phyloP scores from a whole-genome alignment of 2,797 vertebrate species.

The Tinamus major region DNA sequence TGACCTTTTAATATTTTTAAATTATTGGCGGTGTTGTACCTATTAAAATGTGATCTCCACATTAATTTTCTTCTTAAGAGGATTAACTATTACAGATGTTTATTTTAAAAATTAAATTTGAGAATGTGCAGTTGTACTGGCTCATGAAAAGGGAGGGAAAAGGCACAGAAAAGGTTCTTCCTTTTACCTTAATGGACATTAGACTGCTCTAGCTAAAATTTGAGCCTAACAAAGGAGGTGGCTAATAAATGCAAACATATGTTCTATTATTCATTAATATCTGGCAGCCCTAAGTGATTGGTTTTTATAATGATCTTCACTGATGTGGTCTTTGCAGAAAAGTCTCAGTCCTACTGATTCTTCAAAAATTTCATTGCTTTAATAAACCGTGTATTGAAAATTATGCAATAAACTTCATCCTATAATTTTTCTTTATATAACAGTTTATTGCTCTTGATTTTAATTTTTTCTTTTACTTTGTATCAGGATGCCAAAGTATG shows the following conservation, averaged over 20 bases:
- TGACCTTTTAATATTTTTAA: neutral
- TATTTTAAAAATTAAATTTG: slow-evolving; percentile 8
- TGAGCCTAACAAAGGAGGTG: neutral
- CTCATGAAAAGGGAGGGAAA: neutral
- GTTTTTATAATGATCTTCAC: slow-evolving; percentile 7
- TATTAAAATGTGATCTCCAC: neutral
- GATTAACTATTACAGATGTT: neutral
- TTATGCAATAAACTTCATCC: neutral
- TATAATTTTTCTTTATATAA: neutral
- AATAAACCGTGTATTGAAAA: neutral
- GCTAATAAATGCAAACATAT: neutral
- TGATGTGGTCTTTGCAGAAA: neutral
- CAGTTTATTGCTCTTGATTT: neutral
- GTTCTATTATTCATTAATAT: neutral
- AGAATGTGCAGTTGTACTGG: neutral
- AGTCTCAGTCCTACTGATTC: neutral
- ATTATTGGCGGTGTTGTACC: neutral
- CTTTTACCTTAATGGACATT: neutral
- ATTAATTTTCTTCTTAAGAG: neutral
- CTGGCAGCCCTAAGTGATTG: neutral
- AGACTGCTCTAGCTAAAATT: neutral
- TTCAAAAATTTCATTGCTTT: neutral
- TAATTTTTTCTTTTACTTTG: neutral
- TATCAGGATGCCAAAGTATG: fast-evolving
- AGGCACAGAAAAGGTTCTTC: neutral